Evolutionary conservation across 2,797 vertebrate species (phyloP).

Genomic region (Melanotaenia boesemani): DNA sequence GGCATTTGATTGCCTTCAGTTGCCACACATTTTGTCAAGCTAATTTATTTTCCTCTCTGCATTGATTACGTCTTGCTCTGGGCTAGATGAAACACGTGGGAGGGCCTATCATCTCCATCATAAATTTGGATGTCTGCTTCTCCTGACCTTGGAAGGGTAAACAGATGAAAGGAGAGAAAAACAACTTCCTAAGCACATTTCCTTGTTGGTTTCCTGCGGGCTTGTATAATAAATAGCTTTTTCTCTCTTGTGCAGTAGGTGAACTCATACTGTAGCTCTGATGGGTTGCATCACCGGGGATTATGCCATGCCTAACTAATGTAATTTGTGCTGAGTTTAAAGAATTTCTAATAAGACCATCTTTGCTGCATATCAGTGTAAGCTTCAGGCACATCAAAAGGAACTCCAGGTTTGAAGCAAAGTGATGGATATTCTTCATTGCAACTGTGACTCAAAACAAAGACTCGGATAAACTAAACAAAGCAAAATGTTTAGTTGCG

Average conservation of each 20-base stretch:
- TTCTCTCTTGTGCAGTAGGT: constrained; percentile 25
- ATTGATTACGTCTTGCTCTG: constrained; percentile 45
- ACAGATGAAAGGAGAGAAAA: constrained; percentile 40
- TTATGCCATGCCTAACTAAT: constrained; percentile 57
- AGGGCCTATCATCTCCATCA: constrained; percentile 37
- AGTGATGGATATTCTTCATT: constrained; percentile 61
- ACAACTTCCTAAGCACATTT: constrained; percentile 38
- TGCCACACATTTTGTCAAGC: constrained; percentile 35
- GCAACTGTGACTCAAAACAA: constrained; percentile 61
- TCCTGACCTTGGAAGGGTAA: constrained; percentile 53
- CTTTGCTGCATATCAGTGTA: constrained; percentile 48
- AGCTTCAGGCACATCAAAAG: constrained; percentile 63
- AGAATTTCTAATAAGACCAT: constrained; percentile 66
- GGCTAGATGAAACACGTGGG: constrained; percentile 26
- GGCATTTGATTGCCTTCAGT: constrained; percentile 33
- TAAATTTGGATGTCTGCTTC: constrained; percentile 53
- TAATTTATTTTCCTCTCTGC: constrained; percentile 52
- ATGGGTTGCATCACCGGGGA: constrained; percentile 62
- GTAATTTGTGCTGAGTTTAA: constrained; percentile 61
- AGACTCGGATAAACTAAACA: too few relatives aligned
- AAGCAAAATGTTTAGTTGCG: constrained; percentile 32
- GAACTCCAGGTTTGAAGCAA: constrained; percentile 51
- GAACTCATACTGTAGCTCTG: constrained; percentile 40
- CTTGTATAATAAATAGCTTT: constrained; percentile 39
- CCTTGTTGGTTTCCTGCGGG: constrained; percentile 36